Base-by-base conservation (phyloP, 2,888 invertebrate genomes). In the Lasioglossum malachurum region DNA sequence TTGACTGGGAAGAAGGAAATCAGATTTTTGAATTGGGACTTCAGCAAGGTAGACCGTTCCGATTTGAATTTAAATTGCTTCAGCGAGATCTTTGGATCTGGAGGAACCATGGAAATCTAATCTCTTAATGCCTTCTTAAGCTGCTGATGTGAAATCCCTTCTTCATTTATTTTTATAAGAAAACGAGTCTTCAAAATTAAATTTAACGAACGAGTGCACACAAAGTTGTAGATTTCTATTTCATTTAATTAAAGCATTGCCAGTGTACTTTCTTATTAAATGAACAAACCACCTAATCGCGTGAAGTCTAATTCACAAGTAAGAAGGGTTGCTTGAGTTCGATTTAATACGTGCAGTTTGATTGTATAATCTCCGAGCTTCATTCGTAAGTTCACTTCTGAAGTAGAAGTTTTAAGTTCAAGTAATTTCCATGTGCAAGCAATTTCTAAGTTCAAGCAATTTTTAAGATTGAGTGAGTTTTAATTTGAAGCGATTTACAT, bases 11-110 rank as follows among this genome's bases (percentile, higher is more conserved):
- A 53, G 53, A 23, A 10, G 53, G 10, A 57, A 57, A n/a, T 57
- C n/a, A n/a, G 8, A 57, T 57, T 57, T 57, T n/a, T 57, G 57
- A n/a, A n/a, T 57, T 57, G n/a, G 10, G n/a, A 57, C 12, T 57
- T 57, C 8, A 57, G n/a, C 57, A 12, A 57, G n/a, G n/a, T 10
- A 57, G n/a, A 12, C 57, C 57, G 57, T 57, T 57, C 57, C n/a
- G 57, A 57, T 57, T 57, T 57, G 57, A 57, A 57, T 57, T 57
- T 57, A 57, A 57, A 57, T 57, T 57, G 57, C 57, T 57, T 57
- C 57, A 0, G 57, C 57, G 57, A 53, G 53, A 53, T 53, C 53
- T 2, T 23, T 53, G 23, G 10, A 53, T 23, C 53, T 53, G 23
- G 53, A 53, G 53, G 23, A 53, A 53, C 53, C 53, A 53, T 23